phyloP scores from a whole-genome alignment of 2,888 invertebrate species.

The Argyresthia albistria region DNA sequence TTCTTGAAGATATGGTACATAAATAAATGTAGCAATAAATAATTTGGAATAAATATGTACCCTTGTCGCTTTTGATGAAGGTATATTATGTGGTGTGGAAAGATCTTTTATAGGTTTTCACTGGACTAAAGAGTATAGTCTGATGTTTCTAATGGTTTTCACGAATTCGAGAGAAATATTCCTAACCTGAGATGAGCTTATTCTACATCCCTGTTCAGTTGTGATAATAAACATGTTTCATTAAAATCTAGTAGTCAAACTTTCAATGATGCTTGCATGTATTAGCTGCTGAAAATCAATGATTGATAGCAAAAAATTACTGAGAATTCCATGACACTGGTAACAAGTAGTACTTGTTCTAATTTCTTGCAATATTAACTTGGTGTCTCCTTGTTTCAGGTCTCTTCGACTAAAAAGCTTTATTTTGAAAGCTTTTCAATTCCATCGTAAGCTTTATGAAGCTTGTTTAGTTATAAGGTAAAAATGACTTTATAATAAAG shows the following conservation, averaged over 20 bases:
- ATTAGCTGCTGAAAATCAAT: slow-evolving; percentile 71
- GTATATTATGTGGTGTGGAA: background rate
- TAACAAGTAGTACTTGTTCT: slow-evolving; percentile 9
- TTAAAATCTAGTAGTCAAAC: background rate
- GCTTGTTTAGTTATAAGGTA: slow-evolving; percentile 58
- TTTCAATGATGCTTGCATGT: slow-evolving; percentile 71
- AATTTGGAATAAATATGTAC: too few species aligned
- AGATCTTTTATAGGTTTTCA: background rate
- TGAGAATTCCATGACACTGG: slow-evolving; percentile 23
- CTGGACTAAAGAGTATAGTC: background rate
- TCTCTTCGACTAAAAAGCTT: slow-evolving; percentile 80
- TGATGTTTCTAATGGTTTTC: background rate
- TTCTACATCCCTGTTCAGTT: background rate
- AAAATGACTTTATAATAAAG: slow-evolving; percentile 44
- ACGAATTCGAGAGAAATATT: too few species aligned
- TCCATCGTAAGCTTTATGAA: slow-evolving; percentile 59
- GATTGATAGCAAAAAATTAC: slow-evolving; percentile 34
- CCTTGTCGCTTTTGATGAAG: background rate
- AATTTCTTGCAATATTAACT: slow-evolving; percentile 7
- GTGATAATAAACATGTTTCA: too few species aligned
- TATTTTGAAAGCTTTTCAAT: slow-evolving; percentile 48
- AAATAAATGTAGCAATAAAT: too few species aligned
- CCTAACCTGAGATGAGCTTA: background rate
- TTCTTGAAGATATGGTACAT: too few species aligned
- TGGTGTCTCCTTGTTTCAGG: slow-evolving; percentile 71